Evolutionary conservation across 2,888 invertebrate species (phyloP).

Genomic region (Neoitamus cyanurus): DNA sequence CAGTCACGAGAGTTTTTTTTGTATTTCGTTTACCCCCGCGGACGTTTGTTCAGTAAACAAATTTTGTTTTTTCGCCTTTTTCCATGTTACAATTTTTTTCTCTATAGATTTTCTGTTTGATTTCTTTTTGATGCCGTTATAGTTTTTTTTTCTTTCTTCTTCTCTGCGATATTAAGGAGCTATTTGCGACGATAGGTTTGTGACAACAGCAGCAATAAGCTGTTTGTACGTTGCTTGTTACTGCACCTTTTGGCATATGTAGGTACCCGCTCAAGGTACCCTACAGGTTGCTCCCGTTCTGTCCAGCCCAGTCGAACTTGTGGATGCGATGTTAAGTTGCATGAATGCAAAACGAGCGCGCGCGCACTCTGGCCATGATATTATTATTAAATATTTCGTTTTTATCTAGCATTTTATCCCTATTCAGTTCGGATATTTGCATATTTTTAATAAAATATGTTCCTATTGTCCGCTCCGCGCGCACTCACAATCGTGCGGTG

Average conservation of each 20-base stretch:
- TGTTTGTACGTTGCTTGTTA: neutral
- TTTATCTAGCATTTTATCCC: neutral
- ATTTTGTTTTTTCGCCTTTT: neutral
- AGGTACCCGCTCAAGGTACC: no score
- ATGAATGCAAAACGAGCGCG: neutral
- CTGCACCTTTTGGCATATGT: neutral
- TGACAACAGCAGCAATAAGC: neutral
- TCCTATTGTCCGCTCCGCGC: constrained; percentile 14
- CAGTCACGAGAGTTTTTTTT: neutral
- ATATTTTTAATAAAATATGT: constrained; percentile 21
- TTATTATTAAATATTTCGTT: constrained; percentile 22
- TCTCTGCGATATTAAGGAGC: neutral
- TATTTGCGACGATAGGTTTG: neutral
- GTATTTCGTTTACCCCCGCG: neutral
- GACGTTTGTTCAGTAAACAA: neutral
- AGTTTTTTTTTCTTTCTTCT: neutral
- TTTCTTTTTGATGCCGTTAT: no score
- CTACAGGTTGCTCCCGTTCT: neutral
- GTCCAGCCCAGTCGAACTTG: neutral
- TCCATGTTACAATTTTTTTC: neutral
- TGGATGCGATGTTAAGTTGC: neutral
- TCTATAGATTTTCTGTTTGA: neutral
- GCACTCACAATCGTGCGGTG: neutral
- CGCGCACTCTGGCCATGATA: neutral
- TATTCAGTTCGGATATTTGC: constrained; percentile 9